These are phyloP conservation scores for Bovichtus diacanthus DNA, from an alignment of 2,797 vertebrate species.

Conservation along the genomic window DNA sequence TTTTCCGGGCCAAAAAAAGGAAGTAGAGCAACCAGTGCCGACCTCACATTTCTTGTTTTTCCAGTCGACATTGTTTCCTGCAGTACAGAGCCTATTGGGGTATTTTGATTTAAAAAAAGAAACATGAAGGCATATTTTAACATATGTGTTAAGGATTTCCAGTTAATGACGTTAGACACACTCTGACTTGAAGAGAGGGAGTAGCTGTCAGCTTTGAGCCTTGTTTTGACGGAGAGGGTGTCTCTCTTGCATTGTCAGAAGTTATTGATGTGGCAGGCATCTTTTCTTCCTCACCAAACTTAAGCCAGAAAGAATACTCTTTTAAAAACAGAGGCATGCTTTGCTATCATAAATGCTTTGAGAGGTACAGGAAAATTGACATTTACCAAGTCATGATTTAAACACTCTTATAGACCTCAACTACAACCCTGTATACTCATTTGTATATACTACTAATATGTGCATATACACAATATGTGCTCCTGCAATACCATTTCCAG, in stretches of 20 bases:
- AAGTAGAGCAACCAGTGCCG: constrained; percentile 37
- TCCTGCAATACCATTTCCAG: no score
- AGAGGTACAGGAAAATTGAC: no score
- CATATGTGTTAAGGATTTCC: neutral
- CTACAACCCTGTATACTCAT: no score
- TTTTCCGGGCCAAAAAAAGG: constrained; percentile 40
- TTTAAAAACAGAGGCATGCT: no score
- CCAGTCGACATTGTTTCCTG: neutral
- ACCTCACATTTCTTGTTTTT: neutral
- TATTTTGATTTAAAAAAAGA: no score
- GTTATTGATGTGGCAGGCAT: neutral
- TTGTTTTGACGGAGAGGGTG: neutral
- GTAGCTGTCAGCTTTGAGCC: neutral
- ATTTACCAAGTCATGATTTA: no score
- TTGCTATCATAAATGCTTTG: no score
- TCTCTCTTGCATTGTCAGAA: neutral
- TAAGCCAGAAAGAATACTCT: neutral
- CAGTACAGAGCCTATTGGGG: neutral
- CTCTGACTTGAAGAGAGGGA: neutral
- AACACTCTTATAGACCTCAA: no score
- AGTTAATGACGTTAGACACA: neutral
- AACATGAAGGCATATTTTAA: neutral
- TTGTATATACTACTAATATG: no score
- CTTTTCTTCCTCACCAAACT: neutral
- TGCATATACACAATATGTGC: no score